Evolutionary conservation across 2,797 vertebrate genomes (phyloP), one percentile per base, ranked within the genome.

Genomic region (Lateolabrax maculatus): DNA sequence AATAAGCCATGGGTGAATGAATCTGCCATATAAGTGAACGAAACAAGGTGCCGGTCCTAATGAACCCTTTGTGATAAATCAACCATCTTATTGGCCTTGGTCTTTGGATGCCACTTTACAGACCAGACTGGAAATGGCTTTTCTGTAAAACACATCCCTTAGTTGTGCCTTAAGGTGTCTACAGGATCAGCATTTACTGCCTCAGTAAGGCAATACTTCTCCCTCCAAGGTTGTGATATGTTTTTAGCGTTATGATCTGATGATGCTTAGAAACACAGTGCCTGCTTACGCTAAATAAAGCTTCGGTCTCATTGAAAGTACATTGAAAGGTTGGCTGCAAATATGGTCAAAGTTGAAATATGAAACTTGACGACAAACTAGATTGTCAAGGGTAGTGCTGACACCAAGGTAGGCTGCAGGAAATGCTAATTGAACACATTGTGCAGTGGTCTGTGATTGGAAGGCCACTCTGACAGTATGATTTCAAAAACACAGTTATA

Each of bases 61-160:
- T 89, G 81, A 86, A 82, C 86, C 83, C 75, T 66, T 72, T 15
- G 16, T 87, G 90, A 90, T 84, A 77, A 78, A 93, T 85, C 51
- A 74, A 70, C 36, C 73, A n/a, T 83, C 79, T 79, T 66, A 71
- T 86, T 89, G 78, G 79, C 51, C 66, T 60, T 16, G 71, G 65
- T 84, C 31, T 43, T 53, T 11, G 46, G 69, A 71, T 71, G 44
- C 66, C 69, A 79, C 76, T 52, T 69, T 44, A 60, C 15, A 51
- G 68, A 75, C 36, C 49, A 55, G 29, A 51, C 64, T 74, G 66
- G 62, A 85, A 81, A 74, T 71, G 60, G 39, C 36, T 61, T 76
- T 63, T 48, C 66, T 65, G 37, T 63, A 9, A 68, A 66, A 84
- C 25, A 41, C 60, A n/a, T 66, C 48, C 46, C 9, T 9, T 43